Conservation (phyloP, 2,797 vertebrate genomes). For the Cuculus canorus region DNA sequence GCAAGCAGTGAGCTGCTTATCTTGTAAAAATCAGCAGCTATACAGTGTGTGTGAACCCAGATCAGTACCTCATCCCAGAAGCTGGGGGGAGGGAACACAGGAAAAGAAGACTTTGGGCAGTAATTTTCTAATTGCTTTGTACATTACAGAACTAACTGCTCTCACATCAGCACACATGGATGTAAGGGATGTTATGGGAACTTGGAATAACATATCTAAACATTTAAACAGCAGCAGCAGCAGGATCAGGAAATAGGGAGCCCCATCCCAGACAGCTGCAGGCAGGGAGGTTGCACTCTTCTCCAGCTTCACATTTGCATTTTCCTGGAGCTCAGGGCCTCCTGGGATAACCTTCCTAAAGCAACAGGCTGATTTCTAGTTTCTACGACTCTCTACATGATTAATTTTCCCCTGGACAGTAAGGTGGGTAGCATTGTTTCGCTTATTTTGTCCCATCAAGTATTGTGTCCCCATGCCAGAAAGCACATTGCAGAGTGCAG, state of each 20-base stretch:
- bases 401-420: not conserved
- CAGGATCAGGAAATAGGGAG: not conserved
- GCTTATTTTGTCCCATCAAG: not conserved
- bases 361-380: not conserved
- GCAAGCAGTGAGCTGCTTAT: not conserved
- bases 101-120: not conserved
- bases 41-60: not conserved
- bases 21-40: not conserved
- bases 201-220: not conserved
- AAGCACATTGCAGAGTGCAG: not conserved
- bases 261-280: not conserved
- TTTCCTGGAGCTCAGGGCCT: not conserved
- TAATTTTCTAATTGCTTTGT: not conserved
- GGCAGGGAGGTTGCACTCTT: not conserved
- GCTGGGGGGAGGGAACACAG: not conserved
- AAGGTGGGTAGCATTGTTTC: not conserved
- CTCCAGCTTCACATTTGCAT: rapidly evolving
- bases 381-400: not conserved
- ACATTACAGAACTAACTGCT: not conserved
- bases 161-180: not conserved
- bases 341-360: not conserved
- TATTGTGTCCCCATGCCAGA: no score
- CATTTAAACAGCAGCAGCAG: not conserved
- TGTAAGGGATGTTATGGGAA: rapidly evolving
- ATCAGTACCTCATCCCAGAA: not conserved